Base-by-base conservation (phyloP, 2,888 invertebrate species). In the Vanessa cardui region DNA sequence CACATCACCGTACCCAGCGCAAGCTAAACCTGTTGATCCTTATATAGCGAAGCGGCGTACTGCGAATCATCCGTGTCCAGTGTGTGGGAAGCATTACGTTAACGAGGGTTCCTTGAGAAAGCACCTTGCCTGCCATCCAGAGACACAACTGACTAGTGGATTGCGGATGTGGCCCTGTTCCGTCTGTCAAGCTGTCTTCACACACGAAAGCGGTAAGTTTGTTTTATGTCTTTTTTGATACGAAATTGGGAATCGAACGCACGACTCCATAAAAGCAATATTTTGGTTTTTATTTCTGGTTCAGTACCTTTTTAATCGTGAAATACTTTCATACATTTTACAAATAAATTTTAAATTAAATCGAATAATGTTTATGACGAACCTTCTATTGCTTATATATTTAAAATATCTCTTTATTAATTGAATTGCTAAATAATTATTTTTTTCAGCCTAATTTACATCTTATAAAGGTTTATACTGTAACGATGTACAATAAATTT, bases 161-260 rank as follows among this genome's bases (percentile, higher is more conserved):
- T 94, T 98, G 75, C 94, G 98, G 86, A 98, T 98, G 98, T 98
- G 98, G 98, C 98, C 98, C 66, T 98, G 98, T 91, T 97, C 97
- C 74, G 98, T 98, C 73, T 98, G 98, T 86, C 98, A 98, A 90
- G 98, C 98, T 67, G 98, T 98, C 76, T 98, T 98, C 89, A 98
- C 98, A 60, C 97, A 98, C 87, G 98, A 98, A 94, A 96, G 97
- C 91, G 98, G 98, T 98, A 94, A 93, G 94, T 82, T 65, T 65
- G 31, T 49, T 18, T 33, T 39, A 0, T 39, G 18, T n/a, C n/a
- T 44, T 45, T 50, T 50, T 33, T 20, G 15, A 56, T 18, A 18
- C 18, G 12, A 39, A n/a, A 39, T 16, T 54, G n/a, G 31, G 39
- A 56, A 56, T 56, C 18, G 33, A 20, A 39, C 12, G 4, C 56